These are phyloP conservation scores for Xiphophorus birchmanni DNA, from an alignment of 2,797 vertebrate genomes.

Conservation along the genomic window DNA sequence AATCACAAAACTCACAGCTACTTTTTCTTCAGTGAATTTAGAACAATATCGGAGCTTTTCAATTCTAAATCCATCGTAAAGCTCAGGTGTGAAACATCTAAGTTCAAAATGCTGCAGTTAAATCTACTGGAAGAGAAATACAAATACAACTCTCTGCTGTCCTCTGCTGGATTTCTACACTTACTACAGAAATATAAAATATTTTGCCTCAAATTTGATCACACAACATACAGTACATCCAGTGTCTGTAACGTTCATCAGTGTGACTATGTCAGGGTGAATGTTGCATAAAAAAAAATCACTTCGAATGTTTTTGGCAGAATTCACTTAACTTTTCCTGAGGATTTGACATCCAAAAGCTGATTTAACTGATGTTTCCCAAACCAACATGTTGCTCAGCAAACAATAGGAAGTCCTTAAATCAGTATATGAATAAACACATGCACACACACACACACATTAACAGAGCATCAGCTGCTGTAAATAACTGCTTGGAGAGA, in stretches of 20 bases:
- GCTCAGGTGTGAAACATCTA: neutral
- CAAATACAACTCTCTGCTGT: conserved; percentile 37
- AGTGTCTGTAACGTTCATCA: neutral
- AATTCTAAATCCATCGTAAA: neutral
- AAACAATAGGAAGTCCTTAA: neutral
- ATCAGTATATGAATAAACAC: conserved; percentile 14
- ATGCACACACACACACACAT: neutral
- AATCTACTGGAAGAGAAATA: neutral
- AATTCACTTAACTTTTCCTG: neutral
- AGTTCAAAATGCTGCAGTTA: neutral
- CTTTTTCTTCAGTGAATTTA: neutral
- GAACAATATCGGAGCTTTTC: neutral
- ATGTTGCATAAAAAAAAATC: neutral
- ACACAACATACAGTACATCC: neutral
- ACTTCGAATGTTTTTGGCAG: neutral
- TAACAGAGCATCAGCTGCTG: conserved; percentile 21
- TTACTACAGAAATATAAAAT: neutral
- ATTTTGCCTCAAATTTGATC: neutral
- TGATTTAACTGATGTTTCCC: neutral
- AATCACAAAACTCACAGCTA: neutral
- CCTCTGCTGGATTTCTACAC: conserved; percentile 59
- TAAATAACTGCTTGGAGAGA: conserved; percentile 25
- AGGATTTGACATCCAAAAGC: neutral
- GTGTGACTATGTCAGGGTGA: neutral
- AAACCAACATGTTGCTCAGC: neutral